Evolutionary conservation across 2,113 vertebrate genomes (phyloP), one percentile per base, ranked within the genome.

Genomic region (Malurus elegans): DNA sequence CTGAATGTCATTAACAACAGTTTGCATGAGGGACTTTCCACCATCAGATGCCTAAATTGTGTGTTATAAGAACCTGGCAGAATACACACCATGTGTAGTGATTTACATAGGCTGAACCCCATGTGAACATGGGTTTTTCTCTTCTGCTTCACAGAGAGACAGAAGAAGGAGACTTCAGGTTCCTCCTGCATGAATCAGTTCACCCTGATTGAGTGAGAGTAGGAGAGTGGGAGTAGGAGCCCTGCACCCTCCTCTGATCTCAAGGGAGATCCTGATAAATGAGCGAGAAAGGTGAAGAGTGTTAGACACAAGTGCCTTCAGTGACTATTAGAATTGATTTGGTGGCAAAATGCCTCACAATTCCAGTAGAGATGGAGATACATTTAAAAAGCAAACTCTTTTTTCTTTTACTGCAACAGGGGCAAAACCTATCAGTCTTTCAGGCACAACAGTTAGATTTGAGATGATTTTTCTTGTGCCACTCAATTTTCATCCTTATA

Each of bases 161-260:
- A 79, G 38, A 65, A 58, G 23, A 23, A 57, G 57, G 25, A 80
- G 26, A 61, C 8, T 88, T 76, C 6, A 34, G 34, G 9, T 2
- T 69, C 13, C 9, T 29, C 9, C 8, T 1, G 0, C 42, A 9
- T 38, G 56, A 72, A 69, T 72, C 32, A 70, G 21, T 6, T 18
- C 19, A n/a, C 23, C 31, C 38, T 38, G 38, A 38, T 38, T 38
- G 9, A 38, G 38, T 36, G 36, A 36, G 8, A 11, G 38, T 38
- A 38, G 38, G 38, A 31, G 11, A 15, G 4, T 4, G 0, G 2
- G 8, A 4, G 4, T 12, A 50, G 34, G 8, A 74, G 7, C 3
- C 8, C 4, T 5, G 9, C 53, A 74, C 51, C 29, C 91, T 28
- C 18, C 9, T 31, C 25, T 56, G 32, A 58, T 14, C 34, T 34